Evolutionary conservation across 2,797 vertebrate species (phyloP).

Genomic region (Leontocebus nigricollis): DNA sequence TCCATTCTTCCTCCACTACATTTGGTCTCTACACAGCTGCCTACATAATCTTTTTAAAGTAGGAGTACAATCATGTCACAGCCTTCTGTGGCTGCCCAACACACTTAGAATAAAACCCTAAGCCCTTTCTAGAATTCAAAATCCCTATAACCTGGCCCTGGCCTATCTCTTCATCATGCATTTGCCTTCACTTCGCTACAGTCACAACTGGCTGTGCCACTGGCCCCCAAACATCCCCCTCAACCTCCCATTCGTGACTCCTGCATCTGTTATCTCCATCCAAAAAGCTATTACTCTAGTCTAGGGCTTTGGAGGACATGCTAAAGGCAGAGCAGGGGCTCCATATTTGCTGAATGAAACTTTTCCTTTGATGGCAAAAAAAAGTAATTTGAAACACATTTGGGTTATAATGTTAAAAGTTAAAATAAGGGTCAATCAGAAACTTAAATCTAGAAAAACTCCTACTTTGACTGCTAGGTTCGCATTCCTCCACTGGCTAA

Average conservation of each 20-base stretch:
- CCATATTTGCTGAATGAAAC: not conserved
- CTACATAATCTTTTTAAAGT: not conserved
- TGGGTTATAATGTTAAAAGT: slow-evolving; percentile 19
- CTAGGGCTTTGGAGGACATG: not conserved
- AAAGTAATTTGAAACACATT: not conserved
- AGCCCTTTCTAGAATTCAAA: not conserved
- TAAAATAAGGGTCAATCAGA: slow-evolving; percentile 21
- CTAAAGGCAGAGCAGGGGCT: not conserved
- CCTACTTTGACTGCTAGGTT: not conserved
- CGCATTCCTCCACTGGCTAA: not conserved
- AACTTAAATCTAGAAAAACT: slow-evolving; percentile 35
- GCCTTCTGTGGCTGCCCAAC: not conserved
- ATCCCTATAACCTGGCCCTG: not conserved
- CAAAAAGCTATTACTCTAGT: not conserved
- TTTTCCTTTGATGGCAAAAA: not conserved
- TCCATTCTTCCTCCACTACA: not conserved
- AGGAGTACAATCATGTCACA: not conserved
- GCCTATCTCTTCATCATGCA: not conserved
- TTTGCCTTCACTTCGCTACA: not conserved
- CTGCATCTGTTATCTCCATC: not conserved
- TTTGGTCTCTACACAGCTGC: not conserved
- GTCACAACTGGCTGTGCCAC: not conserved
- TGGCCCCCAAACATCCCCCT: not conserved
- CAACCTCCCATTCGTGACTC: not conserved
- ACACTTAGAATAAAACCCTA: slow-evolving; percentile 2